Evolutionary conservation across 2,797 vertebrate genomes (phyloP).

Genomic region (Pangasius sanitwongsei): DNA sequence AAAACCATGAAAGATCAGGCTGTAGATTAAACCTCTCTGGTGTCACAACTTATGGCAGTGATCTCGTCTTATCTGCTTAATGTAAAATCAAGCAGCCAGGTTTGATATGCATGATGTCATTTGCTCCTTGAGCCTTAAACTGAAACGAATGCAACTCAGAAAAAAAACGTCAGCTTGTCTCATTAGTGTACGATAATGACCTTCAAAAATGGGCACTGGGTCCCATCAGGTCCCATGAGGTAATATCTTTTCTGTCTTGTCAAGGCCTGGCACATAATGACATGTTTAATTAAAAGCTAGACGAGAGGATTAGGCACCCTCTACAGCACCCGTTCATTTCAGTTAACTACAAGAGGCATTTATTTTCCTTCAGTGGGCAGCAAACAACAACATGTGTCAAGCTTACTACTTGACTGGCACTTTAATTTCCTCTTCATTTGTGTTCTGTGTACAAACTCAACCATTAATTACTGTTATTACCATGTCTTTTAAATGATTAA

Average conservation of each 20-base stretch:
- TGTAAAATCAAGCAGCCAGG: slow-evolving; percentile 25
- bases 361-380: slow-evolving; percentile 19
- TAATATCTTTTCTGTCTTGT: slow-evolving; percentile 25
- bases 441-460: background rate
- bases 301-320: slow-evolving; percentile 22
- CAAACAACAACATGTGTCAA: slow-evolving; percentile 26
- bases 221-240: background rate
- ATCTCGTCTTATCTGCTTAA: background rate
- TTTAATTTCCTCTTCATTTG: slow-evolving; percentile 27
- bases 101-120: background rate
- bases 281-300: slow-evolving; percentile 43
- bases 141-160: slow-evolving; percentile 8
- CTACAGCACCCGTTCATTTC: slow-evolving; percentile 15
- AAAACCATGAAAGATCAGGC: background rate
- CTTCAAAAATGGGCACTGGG: slow-evolving; percentile 13
- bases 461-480: background rate
- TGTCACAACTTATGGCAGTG: slow-evolving; percentile 1
- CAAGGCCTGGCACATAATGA: slow-evolving; percentile 20
- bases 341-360: slow-evolving; percentile 30
- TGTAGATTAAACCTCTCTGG: slow-evolving; percentile 1
- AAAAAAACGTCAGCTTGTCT: slow-evolving; percentile 25
- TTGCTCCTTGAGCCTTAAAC: background rate
- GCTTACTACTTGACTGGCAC: slow-evolving; percentile 8
- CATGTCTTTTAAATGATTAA: background rate
- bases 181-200: slow-evolving; percentile 32